Evolutionary conservation across 53 echinoderm and acorn worm genomes (phyloP), one percentile per base, ranked within the genome.

Genomic region (Holothuria scabra): DNA sequence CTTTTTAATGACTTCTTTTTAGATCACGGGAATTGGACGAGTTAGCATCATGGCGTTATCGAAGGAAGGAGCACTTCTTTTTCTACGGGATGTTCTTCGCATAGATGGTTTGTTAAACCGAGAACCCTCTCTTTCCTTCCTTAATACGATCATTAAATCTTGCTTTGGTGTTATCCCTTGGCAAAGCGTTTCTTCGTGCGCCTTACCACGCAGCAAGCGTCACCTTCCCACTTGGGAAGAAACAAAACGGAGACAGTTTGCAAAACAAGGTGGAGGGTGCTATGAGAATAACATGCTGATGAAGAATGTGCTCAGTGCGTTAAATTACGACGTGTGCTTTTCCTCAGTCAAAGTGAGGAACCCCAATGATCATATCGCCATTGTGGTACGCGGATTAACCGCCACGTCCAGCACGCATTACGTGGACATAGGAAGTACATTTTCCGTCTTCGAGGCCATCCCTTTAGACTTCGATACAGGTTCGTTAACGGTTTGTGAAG

Each of bases 341-440:
- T 34, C 52, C 26, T 52, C 74, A 56, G 84, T 34, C n/a, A 22
- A 55, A 8, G 56, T 84, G 7, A 57, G 19, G 8, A 21, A 32
- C 22, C 8, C 20, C 0, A 84, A 84, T 25, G 70, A 84, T 26
- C 84, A 84, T 13, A 18, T 67, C 23, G 33, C 69, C 16, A 23
- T 57, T 33, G 20, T 84, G 21, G 84, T 30, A 5, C 4, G 13
- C 4, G 29, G 72, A 44, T 55, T 84, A 0, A 32, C 28, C 10
- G 44, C 30, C 3, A 34, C 16, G 5, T 70, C 57, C 32, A 69
- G 69, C 32, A 32, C 8, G 29, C 49, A 68, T 56, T 58, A 56
- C 1, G 84, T 71, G 5, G 84, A 84, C 16, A 70, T 84, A 1
- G 84, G 84, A 24, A 69, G 67, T 70, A 70, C 69, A 29, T 84